phyloP scores from a whole-genome alignment of 1,140 invertebrate species.

The Diachasmimorpha longicaudata region DNA sequence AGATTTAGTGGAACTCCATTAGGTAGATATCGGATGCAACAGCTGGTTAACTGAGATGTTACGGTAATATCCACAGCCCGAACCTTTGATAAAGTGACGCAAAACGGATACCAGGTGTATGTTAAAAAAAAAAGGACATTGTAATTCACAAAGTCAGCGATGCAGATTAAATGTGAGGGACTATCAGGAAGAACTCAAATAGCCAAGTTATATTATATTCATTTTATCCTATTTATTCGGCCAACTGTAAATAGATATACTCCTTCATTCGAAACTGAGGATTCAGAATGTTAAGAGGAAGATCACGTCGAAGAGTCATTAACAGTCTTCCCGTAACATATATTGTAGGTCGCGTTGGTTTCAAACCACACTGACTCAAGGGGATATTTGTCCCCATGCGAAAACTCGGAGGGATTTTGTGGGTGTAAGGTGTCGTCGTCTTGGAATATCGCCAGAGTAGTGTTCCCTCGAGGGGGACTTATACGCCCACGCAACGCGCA shows the following conservation, averaged over 20 bases:
- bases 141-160: too few relatives aligned
- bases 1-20: conserved; percentile 12
- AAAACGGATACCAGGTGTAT: conserved; percentile 28
- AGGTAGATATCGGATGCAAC: conserved; percentile 17
- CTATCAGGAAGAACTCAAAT: neutral
- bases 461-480: conserved; percentile 22
- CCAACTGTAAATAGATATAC: too few relatives aligned
- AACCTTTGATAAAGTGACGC: conserved; percentile 2
- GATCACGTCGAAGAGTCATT: neutral
- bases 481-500: conserved; percentile 55
- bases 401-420: conserved; percentile 44
- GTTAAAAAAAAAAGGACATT: neutral
- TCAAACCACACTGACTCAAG: neutral
- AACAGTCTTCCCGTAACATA: neutral
- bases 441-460: conserved; percentile 51
- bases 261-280: too few relatives aligned
- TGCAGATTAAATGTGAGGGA: neutral
- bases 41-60: conserved; percentile 29
- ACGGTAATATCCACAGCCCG: conserved; percentile 28
- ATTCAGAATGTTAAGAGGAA: neutral
- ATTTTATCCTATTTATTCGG: too few relatives aligned
- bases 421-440: conserved; percentile 56
- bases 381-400: conserved; percentile 34
- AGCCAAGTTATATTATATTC: too few relatives aligned
- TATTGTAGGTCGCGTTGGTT: neutral